A percentile compares a stretch with the other conserved stretches of the same genome.
Conservation (phyloP, 2,113 vertebrate species). For the Aegotheles bennettii region DNA sequence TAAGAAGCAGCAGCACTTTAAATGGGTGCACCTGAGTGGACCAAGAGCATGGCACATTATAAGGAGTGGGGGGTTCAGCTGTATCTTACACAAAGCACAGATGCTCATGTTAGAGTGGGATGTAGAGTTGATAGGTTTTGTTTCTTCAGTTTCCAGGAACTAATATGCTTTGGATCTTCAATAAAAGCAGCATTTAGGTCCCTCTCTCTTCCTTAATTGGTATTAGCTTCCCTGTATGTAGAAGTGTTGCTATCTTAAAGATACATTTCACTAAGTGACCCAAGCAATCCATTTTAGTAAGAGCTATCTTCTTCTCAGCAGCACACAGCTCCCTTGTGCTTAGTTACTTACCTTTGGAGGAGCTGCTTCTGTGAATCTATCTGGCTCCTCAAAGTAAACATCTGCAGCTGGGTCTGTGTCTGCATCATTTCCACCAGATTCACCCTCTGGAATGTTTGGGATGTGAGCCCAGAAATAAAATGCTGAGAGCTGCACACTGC, state of each 20-base stretch:
- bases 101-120: neutral
- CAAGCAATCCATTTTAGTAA: neutral
- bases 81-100: neutral
- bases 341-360: neutral
- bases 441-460: neutral
- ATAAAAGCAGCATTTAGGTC: neutral
- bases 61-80: neutral
- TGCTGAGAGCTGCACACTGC: neutral
- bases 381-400: neutral
- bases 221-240: neutral
- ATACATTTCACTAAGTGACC: neutral
- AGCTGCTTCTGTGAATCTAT: neutral
- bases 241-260: neutral
- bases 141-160: neutral
- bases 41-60: fast-evolving
- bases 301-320: neutral
- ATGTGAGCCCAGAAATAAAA: neutral
- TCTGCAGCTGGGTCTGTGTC: neutral
- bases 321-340: neutral
- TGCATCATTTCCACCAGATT: neutral
- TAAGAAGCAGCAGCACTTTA: neutral
- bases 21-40: neutral
- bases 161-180: neutral
- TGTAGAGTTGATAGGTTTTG: neutral
- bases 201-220: neutral